A percentile compares a stretch with the other conserved stretches of the same genome.
phyloP scores from a whole-genome alignment of 2,113 vertebrate species.

The Peromyscus californicus region DNA sequence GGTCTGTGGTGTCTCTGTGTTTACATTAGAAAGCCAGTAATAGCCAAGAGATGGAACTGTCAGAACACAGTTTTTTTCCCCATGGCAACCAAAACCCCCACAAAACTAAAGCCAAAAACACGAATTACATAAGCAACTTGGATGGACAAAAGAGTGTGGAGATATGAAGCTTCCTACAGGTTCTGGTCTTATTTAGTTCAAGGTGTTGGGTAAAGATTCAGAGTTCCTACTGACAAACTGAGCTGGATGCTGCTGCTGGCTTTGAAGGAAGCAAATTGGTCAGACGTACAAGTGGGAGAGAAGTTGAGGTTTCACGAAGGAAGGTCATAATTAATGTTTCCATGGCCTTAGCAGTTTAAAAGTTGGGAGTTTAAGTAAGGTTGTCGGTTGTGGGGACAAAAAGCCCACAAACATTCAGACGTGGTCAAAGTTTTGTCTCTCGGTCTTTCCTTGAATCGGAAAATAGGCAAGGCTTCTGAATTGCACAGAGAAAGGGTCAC shows the following conservation, averaged over 20 bases:
- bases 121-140: conserved; percentile 45
- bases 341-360: conserved; percentile 78
- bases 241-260: conserved; percentile 62
- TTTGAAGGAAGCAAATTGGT: conserved; percentile 74
- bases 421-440: conserved; percentile 72
- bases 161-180: conserved; percentile 36
- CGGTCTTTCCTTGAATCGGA: conserved; percentile 75
- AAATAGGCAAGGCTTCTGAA: conserved; percentile 68
- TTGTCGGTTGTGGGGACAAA: conserved; percentile 73
- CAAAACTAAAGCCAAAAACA: conserved; percentile 37
- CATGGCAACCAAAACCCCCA: conserved; percentile 59
- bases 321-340: conserved; percentile 80
- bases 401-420: conserved; percentile 73
- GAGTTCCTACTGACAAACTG: conserved; percentile 56
- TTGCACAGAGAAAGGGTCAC: conserved; percentile 44
- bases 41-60: conserved; percentile 65
- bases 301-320: conserved; percentile 76
- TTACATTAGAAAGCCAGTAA: not conserved
- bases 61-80: conserved; percentile 63
- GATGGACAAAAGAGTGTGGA: conserved; percentile 45
- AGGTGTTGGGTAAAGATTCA: conserved; percentile 66
- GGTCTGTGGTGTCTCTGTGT: not conserved
- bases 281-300: conserved; percentile 43
- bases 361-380: conserved; percentile 66
- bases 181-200: conserved; percentile 53